Conservation (phyloP, 2,113 vertebrate species). For the Ictidomys tridecemlineatus region DNA sequence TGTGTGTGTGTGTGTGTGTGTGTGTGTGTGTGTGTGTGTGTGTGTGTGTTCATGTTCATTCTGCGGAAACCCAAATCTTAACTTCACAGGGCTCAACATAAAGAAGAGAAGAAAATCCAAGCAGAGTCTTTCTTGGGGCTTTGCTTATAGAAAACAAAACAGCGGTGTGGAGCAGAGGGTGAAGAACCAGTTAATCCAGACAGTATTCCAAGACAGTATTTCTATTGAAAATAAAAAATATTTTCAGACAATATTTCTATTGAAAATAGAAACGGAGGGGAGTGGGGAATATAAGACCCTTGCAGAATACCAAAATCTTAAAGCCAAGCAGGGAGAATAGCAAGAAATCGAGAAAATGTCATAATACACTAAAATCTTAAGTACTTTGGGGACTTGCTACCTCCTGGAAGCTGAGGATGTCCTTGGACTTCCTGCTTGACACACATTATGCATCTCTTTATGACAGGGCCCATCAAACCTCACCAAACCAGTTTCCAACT, state of each 20-base stretch:
- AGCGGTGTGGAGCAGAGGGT: not conserved
- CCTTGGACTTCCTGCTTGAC: not conserved
- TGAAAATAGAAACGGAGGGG: not conserved
- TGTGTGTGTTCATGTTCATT: not conserved
- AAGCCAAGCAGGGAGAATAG: not conserved
- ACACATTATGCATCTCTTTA: fast-evolving
- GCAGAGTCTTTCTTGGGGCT: not conserved
- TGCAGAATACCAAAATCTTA: not conserved
- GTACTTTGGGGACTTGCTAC: not conserved
- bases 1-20: no score
- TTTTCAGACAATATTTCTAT: not conserved
- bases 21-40: no score
- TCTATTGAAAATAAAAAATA: not conserved
- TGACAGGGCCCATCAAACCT: not conserved
- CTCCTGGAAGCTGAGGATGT: not conserved
- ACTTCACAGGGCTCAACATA: not conserved
- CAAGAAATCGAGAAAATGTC: not conserved
- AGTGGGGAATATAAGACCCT: not conserved
- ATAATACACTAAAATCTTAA: not conserved
- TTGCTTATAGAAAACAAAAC: not conserved
- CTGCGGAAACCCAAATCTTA: not conserved
- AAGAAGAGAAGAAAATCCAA: not conserved
- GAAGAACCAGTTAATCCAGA: not conserved
- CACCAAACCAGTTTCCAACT: not conserved
- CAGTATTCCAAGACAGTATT: not conserved